phyloP scores from a whole-genome alignment of 1,140 invertebrate species.

The Gryon sp. region DNA sequence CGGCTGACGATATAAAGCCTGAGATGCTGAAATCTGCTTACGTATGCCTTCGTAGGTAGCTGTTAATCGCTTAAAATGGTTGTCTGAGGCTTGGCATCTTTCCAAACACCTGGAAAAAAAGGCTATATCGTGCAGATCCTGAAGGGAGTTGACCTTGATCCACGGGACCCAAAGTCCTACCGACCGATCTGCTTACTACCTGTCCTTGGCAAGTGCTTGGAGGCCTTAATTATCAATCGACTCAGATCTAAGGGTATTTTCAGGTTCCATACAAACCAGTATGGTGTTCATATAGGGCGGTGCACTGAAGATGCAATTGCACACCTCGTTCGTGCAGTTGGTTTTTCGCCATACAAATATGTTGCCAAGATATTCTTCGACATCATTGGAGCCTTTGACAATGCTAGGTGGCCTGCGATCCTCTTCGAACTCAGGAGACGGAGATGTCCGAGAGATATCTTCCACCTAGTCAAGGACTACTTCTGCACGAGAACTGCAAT shows the following conservation, averaged over 20 bases:
- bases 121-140: constrained; percentile 65
- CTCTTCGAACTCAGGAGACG: constrained; percentile 47
- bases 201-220: constrained; percentile 70
- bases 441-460: constrained; percentile 51
- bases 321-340: too few relatives aligned
- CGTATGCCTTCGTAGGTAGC: constrained; percentile 10
- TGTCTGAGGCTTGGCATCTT: constrained; percentile 65
- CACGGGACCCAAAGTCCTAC: too few relatives aligned
- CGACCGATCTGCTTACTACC: too few relatives aligned
- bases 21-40: constrained; percentile 52
- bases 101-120: constrained; percentile 71
- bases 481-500: constrained; percentile 64
- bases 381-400: too few relatives aligned
- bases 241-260: constrained; percentile 60
- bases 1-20: constrained; percentile 60
- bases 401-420: constrained; percentile 72
- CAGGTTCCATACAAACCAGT: constrained; percentile 66
- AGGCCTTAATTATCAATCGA: constrained; percentile 64
- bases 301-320: too few relatives aligned
- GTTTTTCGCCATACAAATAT: too few relatives aligned
- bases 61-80: constrained; percentile 33
- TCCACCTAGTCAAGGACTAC: constrained; percentile 66
- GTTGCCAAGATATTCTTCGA: too few relatives aligned
- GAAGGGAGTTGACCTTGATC: constrained; percentile 62
- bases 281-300: constrained; percentile 76